Conservation (phyloP, 2,113 vertebrate species). For the Lonchura striata region DNA sequence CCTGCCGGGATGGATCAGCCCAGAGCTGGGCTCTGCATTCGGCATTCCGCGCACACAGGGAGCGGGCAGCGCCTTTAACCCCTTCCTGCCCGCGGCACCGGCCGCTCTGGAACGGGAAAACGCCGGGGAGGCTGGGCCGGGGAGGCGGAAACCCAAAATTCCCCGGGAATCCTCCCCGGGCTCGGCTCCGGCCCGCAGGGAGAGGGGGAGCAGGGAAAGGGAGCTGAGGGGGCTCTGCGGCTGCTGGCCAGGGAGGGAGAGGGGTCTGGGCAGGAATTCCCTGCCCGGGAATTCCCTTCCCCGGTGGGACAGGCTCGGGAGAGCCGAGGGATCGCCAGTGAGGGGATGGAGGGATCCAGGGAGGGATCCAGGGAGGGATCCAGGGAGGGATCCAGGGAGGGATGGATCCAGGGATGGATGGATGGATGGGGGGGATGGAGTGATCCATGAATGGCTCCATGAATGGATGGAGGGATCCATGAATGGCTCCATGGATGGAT, state of each 20-base stretch:
- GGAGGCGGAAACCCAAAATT: accelerated
- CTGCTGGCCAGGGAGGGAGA: accelerated
- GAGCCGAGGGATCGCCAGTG: background rate
- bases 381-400: background rate
- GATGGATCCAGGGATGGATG: background rate
- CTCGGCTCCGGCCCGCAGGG: background rate
- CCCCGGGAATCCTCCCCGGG: accelerated
- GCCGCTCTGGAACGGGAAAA: accelerated
- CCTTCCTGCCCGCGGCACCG: background rate
- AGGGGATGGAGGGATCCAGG: background rate
- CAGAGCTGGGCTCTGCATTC: background rate
- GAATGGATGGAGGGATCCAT: background rate
- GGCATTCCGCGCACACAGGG: background rate
- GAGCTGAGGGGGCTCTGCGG: background rate
- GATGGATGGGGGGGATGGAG: background rate
- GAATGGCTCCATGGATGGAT: too few relatives aligned
- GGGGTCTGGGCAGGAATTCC: background rate
- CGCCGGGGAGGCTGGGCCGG: accelerated
- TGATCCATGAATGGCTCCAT: background rate
- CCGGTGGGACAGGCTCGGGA: too few relatives aligned
- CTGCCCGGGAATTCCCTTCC: too few relatives aligned
- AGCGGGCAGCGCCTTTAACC: background rate
- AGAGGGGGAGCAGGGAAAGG: background rate
- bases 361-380: background rate
- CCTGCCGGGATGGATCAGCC: background rate